phyloP scores from a whole-genome alignment of 1,140 invertebrate species.

The Musca domestica region DNA sequence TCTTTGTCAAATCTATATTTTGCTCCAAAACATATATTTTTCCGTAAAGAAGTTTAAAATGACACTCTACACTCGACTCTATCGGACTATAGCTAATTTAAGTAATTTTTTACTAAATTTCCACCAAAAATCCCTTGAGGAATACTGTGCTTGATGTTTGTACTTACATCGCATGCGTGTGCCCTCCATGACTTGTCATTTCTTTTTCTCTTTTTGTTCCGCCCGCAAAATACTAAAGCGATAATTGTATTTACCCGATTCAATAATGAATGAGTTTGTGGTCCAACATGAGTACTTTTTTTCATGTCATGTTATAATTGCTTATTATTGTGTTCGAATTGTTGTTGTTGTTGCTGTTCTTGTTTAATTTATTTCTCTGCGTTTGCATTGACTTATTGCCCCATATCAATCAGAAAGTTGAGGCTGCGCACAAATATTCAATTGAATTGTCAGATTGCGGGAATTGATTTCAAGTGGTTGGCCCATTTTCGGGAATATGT shows the following conservation, averaged over 20 bases:
- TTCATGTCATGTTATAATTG: conserved; percentile 7
- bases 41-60: too few species aligned
- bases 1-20: too few species aligned
- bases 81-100: too few species aligned
- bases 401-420: conserved; percentile 2
- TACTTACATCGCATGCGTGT: background rate
- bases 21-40: too few species aligned
- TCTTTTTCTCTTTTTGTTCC: background rate
- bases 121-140: too few species aligned
- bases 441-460: background rate
- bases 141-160: too few species aligned
- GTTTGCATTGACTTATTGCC: too few species aligned
- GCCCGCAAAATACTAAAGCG: background rate
- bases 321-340: background rate
- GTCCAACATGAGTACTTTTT: background rate
- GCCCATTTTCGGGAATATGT: too few species aligned
- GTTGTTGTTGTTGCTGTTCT: background rate
- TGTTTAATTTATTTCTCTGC: too few species aligned
- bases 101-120: too few species aligned
- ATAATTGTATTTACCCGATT: background rate
- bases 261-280: background rate
- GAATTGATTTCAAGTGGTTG: too few species aligned
- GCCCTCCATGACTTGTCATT: conserved; percentile 11
- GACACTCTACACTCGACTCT: too few species aligned
- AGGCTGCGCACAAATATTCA: background rate